Evolutionary conservation across 2,113 vertebrate species (phyloP), one percentile per base, ranked within the genome.

Genomic region (Marmota flaviventris): DNA sequence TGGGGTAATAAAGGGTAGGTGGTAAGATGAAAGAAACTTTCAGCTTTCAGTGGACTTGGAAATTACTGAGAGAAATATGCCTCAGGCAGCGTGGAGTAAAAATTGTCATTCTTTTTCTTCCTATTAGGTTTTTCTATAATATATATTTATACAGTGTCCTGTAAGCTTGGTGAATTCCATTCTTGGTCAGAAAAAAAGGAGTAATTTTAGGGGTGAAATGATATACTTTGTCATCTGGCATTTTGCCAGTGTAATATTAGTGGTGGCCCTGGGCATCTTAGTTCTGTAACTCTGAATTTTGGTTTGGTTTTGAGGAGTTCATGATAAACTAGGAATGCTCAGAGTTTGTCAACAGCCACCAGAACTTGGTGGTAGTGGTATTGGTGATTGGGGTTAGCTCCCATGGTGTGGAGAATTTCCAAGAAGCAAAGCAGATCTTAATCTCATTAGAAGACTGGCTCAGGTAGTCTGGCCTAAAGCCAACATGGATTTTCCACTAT

Each of bases 91-190:
- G 91, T 48, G 48, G 32, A 73, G 12, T 82, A 94, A 94, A 93
- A 72, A 48, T 69, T 34, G n/a, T 45, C 70, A 81, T 79, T 48
- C 24, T 45, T 83, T 70, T 82, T 84, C 69, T 69, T 81, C 24
- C n/a, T 87, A 89, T 72, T 95, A 96, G 34, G 8, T 48, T 95
- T 85, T 85, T 91, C 91, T 96, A 22, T 56, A 95, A 85, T 92
- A 61, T 88, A 76, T 48, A 93, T n/a, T 58, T 69, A 83, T 51
- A 58, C 13, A 89, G 42, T 58, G 1, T 91, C 24, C 72, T 90
- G 5, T 58, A 91, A 95, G n/a, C 29, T 93, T 83, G 76, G 75
- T 91, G 86, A 96, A 85, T 95, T 87, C 72, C 29, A 90, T 63
- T 89, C 48, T 82, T 72, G 69, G 72, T 37, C 27, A 58, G 18